phyloP scores from a whole-genome alignment of 2,888 invertebrate species.

The Drosophila gaucha region DNA sequence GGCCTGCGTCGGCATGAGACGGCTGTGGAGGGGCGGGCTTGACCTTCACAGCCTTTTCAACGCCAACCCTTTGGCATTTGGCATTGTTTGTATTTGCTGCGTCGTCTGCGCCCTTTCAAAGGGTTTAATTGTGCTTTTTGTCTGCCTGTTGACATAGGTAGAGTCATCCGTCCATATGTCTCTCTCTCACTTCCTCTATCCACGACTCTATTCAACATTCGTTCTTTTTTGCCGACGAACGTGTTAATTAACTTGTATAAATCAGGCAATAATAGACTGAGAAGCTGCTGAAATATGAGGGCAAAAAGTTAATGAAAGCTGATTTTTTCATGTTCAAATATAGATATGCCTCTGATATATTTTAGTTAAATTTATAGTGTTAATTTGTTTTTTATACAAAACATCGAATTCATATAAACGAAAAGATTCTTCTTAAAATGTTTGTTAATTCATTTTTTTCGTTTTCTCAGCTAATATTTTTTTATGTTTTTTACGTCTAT shows the following conservation, averaged over 20 bases:
- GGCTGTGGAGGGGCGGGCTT: constrained; percentile 38
- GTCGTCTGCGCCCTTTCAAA: constrained; percentile 64
- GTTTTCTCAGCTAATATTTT: too few relatives aligned
- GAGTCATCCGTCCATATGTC: constrained; percentile 37
- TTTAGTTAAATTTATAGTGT: background rate
- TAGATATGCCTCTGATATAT: background rate
- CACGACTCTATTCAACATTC: constrained; percentile 23
- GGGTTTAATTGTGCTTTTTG: constrained; percentile 77
- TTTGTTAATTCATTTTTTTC: too few relatives aligned
- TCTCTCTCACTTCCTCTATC: background rate
- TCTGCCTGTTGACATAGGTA: constrained; percentile 72
- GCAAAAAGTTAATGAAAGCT: constrained; percentile 12
- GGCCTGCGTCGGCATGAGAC: constrained; percentile 16
- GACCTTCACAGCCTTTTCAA: constrained; percentile 57
- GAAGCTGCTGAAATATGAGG: constrained; percentile 18
- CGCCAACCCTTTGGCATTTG: constrained; percentile 31
- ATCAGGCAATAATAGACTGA: constrained; percentile 62
- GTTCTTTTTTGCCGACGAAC: constrained; percentile 53
- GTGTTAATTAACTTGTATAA: constrained; percentile 79
- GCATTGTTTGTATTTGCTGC: constrained; percentile 60
- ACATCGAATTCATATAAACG: too few relatives aligned
- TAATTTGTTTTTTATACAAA: too few relatives aligned
- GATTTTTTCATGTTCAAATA: constrained; percentile 1
- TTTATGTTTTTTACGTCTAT: too few relatives aligned
- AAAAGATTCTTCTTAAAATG: too few relatives aligned